These are phyloP conservation scores for Phainopepla nitens DNA, from an alignment of 2,113 vertebrate genomes.

Conservation along the genomic window DNA sequence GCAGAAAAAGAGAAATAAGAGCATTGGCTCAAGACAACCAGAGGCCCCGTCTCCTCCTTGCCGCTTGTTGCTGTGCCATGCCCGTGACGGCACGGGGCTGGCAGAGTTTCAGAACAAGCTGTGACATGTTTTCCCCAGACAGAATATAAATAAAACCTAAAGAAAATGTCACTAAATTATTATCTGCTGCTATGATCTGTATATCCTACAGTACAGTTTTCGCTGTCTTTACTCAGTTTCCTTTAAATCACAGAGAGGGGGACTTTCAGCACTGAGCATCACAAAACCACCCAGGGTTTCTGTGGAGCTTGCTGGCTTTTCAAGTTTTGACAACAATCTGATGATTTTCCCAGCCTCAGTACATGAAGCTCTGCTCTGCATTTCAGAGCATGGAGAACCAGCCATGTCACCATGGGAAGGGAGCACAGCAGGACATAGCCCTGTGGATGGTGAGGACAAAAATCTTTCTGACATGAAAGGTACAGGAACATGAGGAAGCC, in stretches of 20 bases:
- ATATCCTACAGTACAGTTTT: background rate
- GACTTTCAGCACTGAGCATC: background rate
- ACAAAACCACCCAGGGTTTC: background rate
- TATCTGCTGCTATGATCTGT: background rate
- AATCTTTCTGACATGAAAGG: background rate
- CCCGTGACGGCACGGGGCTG: accelerated
- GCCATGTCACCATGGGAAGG: background rate
- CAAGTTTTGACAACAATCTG: background rate
- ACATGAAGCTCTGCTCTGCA: background rate
- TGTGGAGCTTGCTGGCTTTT: background rate
- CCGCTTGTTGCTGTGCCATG: background rate
- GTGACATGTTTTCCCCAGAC: accelerated
- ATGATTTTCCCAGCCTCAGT: background rate
- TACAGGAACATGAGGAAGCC: background rate
- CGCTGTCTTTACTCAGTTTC: background rate
- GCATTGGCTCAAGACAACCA: background rate
- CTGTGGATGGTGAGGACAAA: background rate
- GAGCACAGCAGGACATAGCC: background rate
- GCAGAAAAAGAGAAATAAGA: background rate
- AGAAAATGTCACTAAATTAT: background rate
- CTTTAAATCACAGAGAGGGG: background rate
- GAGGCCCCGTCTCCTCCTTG: background rate
- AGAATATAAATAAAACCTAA: background rate
- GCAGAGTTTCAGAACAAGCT: background rate
- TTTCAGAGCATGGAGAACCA: background rate